Base-by-base conservation (phyloP, 1,140 invertebrate genomes). In the Drosophila chauvacae region DNA sequence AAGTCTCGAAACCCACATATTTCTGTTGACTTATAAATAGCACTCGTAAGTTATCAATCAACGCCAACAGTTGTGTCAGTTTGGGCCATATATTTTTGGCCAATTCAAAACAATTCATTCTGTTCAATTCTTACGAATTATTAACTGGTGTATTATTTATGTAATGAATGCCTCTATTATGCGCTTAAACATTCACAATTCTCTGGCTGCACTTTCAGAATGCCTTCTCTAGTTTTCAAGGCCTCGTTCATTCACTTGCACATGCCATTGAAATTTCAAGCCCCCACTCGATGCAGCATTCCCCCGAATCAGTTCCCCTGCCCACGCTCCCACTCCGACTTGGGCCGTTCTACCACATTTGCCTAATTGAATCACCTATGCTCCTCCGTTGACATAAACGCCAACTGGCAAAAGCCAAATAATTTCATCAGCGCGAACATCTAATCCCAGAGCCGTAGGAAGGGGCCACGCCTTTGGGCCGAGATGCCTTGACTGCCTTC, bases 311-410 rank as follows among this genome's bases (percentile, higher is more conserved):
- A 23, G 73, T 47, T 55, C 56, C 39, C 50, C 74, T 60, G 4
- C 74, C 50, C 51, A 64, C 58, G 45, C 26, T 14, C 41, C 39
- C 26, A 20, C 30, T 51, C 45, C 30, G 41, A 48, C 33, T 53
- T 35, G 59, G 33, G 42, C 37, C 59, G 55, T 37, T 44, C 65
- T 35, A 9, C 63, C 37, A 47, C 66, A 68, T 75, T 70, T 48
- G 39, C 62, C 44, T 87, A 87, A 87, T 87, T 87, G 84, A 87
- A 90, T 84, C 53, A 56, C 53, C 20, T 87, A 90, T 84, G 73
- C 71, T 51, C 62, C 61, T 48, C 56, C 39, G 71, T 76, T 77
- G 84, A 78, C 84, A 81, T 45, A 63, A 77, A 83, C 76, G 80
- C 80, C 84, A 87, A 86, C 84, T 64, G 70, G 28, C 47, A 70